These are phyloP conservation scores for Dromiciops gliroides DNA, from an alignment of 2,113 vertebrate genomes.

Conservation along the genomic window DNA sequence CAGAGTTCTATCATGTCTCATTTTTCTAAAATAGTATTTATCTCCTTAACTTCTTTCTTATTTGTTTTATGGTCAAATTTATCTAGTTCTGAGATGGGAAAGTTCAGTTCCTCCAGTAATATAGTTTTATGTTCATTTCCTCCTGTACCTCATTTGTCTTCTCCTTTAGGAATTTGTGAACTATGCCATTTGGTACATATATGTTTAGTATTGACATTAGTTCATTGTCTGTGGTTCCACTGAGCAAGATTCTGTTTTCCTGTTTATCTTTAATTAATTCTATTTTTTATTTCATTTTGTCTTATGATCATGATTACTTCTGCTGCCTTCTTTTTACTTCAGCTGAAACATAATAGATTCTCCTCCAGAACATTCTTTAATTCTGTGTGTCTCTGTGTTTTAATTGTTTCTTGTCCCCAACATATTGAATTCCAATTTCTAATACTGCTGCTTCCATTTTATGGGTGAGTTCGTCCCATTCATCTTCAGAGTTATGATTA, in stretches of 20 bases:
- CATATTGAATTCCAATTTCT: neutral
- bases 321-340: neutral
- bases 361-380: neutral
- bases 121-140: neutral
- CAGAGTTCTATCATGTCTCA: too few relatives aligned
- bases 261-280: too few relatives aligned
- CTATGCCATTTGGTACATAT: neutral
- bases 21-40: neutral
- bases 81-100: neutral
- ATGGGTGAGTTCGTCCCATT: neutral
- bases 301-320: neutral
- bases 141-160: neutral
- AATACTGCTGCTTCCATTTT: neutral
- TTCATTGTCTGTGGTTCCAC: neutral
- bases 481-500: neutral
- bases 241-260: too few relatives aligned
- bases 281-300: neutral
- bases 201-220: neutral
- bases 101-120: neutral
- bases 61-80: neutral
- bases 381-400: neutral
- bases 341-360: neutral
- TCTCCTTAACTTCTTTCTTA: neutral
- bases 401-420: neutral
- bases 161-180: neutral